A percentile compares a stretch with the other conserved stretches of the same genome.
Conservation (phyloP, 2,888 invertebrate genomes). For the Suillia variegata region DNA sequence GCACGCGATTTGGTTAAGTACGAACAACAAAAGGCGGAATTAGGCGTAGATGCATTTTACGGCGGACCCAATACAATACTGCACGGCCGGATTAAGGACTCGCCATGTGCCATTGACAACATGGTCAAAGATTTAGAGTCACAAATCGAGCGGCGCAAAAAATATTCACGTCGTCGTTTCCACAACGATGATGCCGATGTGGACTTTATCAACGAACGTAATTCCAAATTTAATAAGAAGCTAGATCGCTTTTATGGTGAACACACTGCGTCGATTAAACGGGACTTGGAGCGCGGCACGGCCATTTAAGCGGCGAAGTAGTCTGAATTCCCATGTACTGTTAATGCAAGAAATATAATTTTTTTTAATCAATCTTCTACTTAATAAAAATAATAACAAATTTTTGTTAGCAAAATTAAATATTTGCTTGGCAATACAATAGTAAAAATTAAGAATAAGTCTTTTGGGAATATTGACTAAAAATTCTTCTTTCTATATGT, state of each 20-base stretch:
- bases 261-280: constrained; percentile 97
- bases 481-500: too few relatives aligned
- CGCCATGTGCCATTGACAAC: constrained; percentile 85
- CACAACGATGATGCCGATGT: constrained; percentile 99
- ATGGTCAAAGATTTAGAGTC: constrained; percentile 95
- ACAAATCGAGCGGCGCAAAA: constrained; percentile 90
- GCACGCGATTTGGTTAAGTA: constrained; percentile 83
- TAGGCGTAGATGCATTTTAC: constrained; percentile 96
- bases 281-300: constrained; percentile 97
- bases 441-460: too few relatives aligned
- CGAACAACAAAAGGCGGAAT: constrained; percentile 79
- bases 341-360: too few relatives aligned
- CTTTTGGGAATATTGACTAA: too few relatives aligned
- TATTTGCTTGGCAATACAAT: too few relatives aligned
- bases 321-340: too few relatives aligned
- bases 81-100: constrained; percentile 87
- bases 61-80: constrained; percentile 90
- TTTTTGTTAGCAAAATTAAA: too few relatives aligned
- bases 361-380: too few relatives aligned
- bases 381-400: too few relatives aligned
- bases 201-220: constrained; percentile 98
- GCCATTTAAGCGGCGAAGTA: constrained; percentile 91
- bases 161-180: constrained; percentile 91
- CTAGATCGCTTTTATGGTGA: constrained; percentile 96
- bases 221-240: constrained; percentile 98